Conservation (phyloP, 1,140 invertebrate species). For the Drosophila mayri region DNA sequence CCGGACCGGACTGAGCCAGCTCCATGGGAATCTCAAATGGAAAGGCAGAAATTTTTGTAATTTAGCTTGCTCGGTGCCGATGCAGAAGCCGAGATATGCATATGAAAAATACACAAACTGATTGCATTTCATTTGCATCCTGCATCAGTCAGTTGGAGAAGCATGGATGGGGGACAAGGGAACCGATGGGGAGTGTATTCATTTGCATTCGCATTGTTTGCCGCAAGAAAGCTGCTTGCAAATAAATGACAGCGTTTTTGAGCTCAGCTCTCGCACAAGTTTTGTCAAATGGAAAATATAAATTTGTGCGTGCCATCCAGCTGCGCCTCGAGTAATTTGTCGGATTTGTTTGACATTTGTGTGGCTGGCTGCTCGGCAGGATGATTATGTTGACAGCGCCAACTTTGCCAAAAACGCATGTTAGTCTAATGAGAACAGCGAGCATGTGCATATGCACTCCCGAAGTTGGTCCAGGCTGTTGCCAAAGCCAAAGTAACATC, state of each 20-base stretch:
- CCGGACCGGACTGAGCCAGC: slow-evolving; percentile 22
- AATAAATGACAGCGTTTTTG: slow-evolving; percentile 60
- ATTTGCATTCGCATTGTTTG: slow-evolving; percentile 59
- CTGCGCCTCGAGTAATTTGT: slow-evolving; percentile 65
- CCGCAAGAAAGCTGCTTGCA: slow-evolving; percentile 49
- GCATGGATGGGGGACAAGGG: neutral
- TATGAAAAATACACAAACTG: slow-evolving; percentile 61
- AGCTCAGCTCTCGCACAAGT: slow-evolving; percentile 23
- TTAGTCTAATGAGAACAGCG: slow-evolving; percentile 36
- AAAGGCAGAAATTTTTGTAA: slow-evolving; percentile 42
- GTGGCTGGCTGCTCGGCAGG: slow-evolving; percentile 7
- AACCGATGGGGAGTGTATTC: slow-evolving; percentile 12
- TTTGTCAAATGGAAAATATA: slow-evolving; percentile 65
- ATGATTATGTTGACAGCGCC: slow-evolving; percentile 33
- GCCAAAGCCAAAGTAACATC: neutral
- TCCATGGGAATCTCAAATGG: slow-evolving; percentile 43
- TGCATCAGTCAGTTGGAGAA: slow-evolving; percentile 8
- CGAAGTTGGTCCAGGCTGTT: slow-evolving; percentile 4
- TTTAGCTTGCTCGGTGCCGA: slow-evolving; percentile 26
- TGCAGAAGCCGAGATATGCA: slow-evolving; percentile 39
- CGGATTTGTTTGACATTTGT: slow-evolving; percentile 71
- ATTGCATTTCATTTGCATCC: slow-evolving; percentile 53
- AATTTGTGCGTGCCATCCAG: slow-evolving; percentile 56
- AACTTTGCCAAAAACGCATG: slow-evolving; percentile 34
- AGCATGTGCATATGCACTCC: slow-evolving; percentile 6